Conservation (phyloP, 1,140 invertebrate genomes). For the Nasonia giraulti region DNA sequence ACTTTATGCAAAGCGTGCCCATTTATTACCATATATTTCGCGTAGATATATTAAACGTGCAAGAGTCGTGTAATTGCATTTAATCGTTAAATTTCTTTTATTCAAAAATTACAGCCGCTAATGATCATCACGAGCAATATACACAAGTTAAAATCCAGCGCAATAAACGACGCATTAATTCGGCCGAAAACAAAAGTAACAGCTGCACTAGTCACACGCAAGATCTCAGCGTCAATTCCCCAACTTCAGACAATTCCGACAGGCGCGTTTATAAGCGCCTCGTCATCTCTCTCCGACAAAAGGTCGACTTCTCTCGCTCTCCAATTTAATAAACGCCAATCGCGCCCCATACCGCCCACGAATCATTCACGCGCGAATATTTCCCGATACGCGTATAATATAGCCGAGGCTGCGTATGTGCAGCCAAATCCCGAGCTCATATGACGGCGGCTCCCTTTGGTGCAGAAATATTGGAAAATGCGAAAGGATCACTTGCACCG, state of each 20-base stretch:
- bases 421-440: not conserved
- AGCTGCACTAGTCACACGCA: not conserved
- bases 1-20: not conserved
- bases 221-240: not conserved
- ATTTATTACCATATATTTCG: no score
- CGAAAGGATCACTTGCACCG: not conserved
- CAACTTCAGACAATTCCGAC: conserved; percentile 22
- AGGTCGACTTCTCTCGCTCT: not conserved
- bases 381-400: not conserved
- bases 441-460: not conserved
- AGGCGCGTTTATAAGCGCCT: conserved; percentile 16
- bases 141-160: no score
- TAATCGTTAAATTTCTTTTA: no score
- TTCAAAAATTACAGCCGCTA: no score
- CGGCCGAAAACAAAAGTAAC: not conserved
- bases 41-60: no score
- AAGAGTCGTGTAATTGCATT: no score
- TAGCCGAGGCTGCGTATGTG: not conserved
- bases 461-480: conserved; percentile 35
- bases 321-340: conserved; percentile 50
- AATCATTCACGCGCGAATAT: conserved; percentile 26
- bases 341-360: conserved; percentile 5
- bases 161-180: not conserved
- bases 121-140: no score
- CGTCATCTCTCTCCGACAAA: conserved; percentile 31